A percentile compares a stretch with the other conserved stretches of the same genome.
phyloP scores from a whole-genome alignment of 2,113 vertebrate species.

The Nanorana parkeri region DNA sequence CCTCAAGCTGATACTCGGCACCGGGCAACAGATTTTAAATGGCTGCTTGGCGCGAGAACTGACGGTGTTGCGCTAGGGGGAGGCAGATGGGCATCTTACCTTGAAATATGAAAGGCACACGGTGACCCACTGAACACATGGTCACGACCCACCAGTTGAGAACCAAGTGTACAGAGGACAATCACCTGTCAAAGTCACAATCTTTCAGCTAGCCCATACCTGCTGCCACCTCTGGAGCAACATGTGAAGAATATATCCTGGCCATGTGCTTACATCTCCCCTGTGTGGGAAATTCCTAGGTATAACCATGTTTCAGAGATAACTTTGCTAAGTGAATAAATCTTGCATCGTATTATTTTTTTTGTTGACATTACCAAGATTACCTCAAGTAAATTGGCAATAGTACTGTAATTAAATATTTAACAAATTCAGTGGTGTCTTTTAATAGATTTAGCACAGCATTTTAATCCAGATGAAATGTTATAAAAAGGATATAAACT shows the following conservation, averaged over 20 bases:
- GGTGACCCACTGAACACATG: too few relatives aligned
- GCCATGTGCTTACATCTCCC: neutral
- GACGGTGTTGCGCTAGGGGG: too few relatives aligned
- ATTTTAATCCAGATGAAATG: constrained; percentile 2
- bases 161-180: too few relatives aligned
- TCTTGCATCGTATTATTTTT: neutral
- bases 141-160: too few relatives aligned
- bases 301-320: neutral
- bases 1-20: too few relatives aligned
- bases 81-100: too few relatives aligned
- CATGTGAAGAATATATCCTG: neutral
- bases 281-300: neutral
- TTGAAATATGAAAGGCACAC: too few relatives aligned
- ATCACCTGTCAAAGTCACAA: too few relatives aligned
- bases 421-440: neutral
- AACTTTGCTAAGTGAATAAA: neutral
- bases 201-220: too few relatives aligned
- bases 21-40: too few relatives aligned
- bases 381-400: neutral
- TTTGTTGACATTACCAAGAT: neutral
- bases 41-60: too few relatives aligned
- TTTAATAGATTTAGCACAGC: neutral
- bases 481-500: neutral
- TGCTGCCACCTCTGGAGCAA: neutral
- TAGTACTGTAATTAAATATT: neutral